Conservation (phyloP, 2,113 vertebrate species). For the Leiothrix lutea region DNA sequence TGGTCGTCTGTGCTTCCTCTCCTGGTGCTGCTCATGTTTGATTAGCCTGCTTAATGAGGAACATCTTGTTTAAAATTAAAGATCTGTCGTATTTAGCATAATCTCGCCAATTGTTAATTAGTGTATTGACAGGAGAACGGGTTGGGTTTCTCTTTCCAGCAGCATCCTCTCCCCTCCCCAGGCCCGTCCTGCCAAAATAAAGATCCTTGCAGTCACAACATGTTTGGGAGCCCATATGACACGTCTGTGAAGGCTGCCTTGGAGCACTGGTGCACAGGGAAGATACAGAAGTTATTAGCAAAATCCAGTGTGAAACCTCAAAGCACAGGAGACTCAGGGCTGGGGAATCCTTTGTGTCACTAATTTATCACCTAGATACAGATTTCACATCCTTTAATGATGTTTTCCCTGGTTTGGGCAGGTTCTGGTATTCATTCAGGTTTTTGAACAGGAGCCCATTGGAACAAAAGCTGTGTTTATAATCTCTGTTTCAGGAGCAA, state of each 20-base stretch:
- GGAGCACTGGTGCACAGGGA: background rate
- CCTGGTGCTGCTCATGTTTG: background rate
- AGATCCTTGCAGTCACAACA: slow-evolving; percentile 28
- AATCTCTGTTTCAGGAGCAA: background rate
- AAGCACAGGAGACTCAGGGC: background rate
- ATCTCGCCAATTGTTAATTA: slow-evolving; percentile 49
- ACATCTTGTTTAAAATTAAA: slow-evolving; percentile 38
- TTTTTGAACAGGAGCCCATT: background rate
- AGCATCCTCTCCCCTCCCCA: background rate
- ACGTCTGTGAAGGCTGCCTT: background rate
- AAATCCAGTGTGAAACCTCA: background rate
- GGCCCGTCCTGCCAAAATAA: slow-evolving; percentile 24
- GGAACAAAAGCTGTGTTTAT: background rate
- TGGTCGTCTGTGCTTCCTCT: background rate
- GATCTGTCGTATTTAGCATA: slow-evolving; percentile 12
- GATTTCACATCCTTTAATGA: background rate
- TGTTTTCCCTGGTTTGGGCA: background rate
- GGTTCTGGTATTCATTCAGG: background rate
- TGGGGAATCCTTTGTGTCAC: background rate
- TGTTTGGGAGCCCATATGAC: slow-evolving; percentile 15
- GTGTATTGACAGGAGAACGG: background rate
- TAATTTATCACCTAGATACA: background rate
- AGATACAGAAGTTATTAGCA: background rate
- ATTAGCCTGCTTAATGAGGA: slow-evolving; percentile 25
- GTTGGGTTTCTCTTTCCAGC: background rate